Conservation (phyloP, 2,113 vertebrate species). For the Pelmatolapia mariae region DNA sequence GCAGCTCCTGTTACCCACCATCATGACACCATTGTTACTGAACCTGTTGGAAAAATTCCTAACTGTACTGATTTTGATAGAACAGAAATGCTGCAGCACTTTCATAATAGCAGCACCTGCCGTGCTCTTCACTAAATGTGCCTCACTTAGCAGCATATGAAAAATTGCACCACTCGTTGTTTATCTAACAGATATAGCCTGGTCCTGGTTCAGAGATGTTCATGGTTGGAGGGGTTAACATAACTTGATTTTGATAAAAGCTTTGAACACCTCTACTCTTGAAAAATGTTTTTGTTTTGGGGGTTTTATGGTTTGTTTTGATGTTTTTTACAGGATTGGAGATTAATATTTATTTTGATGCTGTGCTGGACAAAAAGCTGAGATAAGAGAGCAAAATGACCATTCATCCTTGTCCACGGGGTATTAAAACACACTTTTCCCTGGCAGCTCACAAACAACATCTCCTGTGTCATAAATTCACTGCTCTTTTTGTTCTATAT, state of each 20-base stretch:
- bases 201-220: background rate
- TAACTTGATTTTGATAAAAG: background rate
- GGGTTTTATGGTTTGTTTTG: background rate
- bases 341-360: background rate
- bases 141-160: background rate
- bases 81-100: background rate
- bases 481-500: slow-evolving; percentile 40
- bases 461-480: slow-evolving; percentile 40
- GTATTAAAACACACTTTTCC: slow-evolving; percentile 50
- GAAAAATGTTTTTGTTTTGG: background rate
- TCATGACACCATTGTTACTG: background rate
- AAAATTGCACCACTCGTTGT: background rate
- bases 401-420: slow-evolving; percentile 30
- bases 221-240: background rate
- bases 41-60: background rate
- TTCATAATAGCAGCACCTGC: background rate
- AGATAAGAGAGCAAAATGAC: slow-evolving; percentile 8
- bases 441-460: slow-evolving; percentile 50
- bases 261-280: background rate
- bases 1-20: accelerated
- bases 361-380: background rate
- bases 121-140: background rate
- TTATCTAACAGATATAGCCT: background rate
- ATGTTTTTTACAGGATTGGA: background rate
- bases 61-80: background rate